These are phyloP conservation scores for Rhagoletis zephyria DNA, from an alignment of 1,140 invertebrate genomes.

Conservation along the genomic window DNA sequence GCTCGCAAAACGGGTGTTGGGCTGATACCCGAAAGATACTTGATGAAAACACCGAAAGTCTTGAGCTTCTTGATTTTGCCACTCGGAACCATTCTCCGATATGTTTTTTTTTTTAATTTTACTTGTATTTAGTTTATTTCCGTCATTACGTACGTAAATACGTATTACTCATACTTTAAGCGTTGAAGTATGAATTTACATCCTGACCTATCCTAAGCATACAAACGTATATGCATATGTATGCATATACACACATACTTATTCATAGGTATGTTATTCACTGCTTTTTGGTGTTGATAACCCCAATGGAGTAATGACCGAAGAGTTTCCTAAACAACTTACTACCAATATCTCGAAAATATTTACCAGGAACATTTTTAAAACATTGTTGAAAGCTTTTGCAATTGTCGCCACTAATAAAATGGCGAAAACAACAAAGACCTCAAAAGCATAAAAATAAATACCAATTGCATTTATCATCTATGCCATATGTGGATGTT, in stretches of 20 bases:
- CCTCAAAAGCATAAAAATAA: conserved; percentile 7
- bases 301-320: conserved; percentile 7
- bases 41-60: too few species aligned
- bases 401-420: conserved; percentile 4
- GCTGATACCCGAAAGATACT: too few species aligned
- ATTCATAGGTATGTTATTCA: background rate
- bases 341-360: background rate
- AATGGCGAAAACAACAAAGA: conserved; percentile 1
- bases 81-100: too few species aligned
- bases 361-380: conserved; percentile 33
- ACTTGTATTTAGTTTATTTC: too few species aligned
- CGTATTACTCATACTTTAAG: too few species aligned
- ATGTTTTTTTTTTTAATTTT: too few species aligned
- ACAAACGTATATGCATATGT: background rate
- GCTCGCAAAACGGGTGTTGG: too few species aligned
- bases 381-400: background rate
- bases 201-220: conserved; percentile 32
- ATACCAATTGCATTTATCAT: conserved; percentile 46
- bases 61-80: too few species aligned
- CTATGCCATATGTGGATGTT: conserved; percentile 36
- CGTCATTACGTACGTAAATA: too few species aligned
- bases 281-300: background rate
- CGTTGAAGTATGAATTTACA: background rate
- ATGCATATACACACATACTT: background rate
- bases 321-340: conserved; percentile 1